Evolutionary conservation across 2,113 vertebrate species (phyloP), one percentile per base, ranked within the genome.

Genomic region (Mastomys natalensis): DNA sequence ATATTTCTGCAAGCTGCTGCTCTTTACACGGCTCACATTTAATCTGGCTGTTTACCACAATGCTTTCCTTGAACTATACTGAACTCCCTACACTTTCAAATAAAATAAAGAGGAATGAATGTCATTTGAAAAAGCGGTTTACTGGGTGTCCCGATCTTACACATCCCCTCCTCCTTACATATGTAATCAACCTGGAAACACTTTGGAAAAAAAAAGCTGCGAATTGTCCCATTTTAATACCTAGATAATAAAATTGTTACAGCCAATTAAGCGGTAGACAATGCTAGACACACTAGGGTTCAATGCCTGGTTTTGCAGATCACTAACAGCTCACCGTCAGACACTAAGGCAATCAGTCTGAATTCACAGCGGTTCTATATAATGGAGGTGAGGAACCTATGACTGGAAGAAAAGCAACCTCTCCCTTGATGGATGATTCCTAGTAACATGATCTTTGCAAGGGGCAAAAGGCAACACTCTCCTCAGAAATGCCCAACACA

Each of bases 11-110:
- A 98, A 98, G 98, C 98, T 98, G 98, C 98, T 99, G 98, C 98
- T 98, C 98, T 99, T 99, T 99, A 99, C 98, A 98, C 98, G 95
- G 98, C 98, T 99, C 97, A 97, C 98, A 98, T 98, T 99, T 99
- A 98, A 98, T 98, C 98, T 98, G 97, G 92, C 98, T 98, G 98
- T 98, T 98, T 99, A 98, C 98, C 97, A 98, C 98, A 98, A 98
- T 98, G 98, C 98, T 99, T 99, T 98, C 98, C 98, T 98, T 99
- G 99, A 99, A 99, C 98, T 98, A 62, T 68, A 92, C 90, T 98
- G 98, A 99, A 99, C 98, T 98, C 98, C 89, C 95, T 98, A 98
- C 96, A 98, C 98, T 98, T 98, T 97, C 96, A 98, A 97, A 97
- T 85, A 96, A 98, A 99, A 98, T 98, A 98, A 98, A 98, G 97